Conservation (phyloP, 2,797 vertebrate genomes). For the Astyanax mexicanus region DNA sequence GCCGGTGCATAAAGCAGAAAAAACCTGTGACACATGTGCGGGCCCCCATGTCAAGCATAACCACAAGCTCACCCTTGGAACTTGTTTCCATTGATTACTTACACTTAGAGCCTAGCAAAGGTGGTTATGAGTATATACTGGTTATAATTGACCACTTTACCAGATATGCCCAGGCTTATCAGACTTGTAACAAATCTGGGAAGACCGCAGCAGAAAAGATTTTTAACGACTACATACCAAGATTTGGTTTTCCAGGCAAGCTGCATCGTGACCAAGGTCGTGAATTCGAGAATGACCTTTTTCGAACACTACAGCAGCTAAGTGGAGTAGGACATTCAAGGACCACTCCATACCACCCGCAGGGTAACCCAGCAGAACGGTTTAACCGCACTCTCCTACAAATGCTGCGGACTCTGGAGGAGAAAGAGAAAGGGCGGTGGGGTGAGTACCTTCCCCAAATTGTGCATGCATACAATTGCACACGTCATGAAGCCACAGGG, state of each 20-base stretch:
- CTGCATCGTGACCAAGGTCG: constrained; percentile 8
- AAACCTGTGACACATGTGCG: not conserved
- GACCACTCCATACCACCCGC: too few species aligned
- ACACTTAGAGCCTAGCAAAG: too few species aligned
- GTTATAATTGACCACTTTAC: too few species aligned
- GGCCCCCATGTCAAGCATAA: not conserved
- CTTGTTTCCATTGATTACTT: constrained; percentile 4
- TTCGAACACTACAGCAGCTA: too few species aligned
- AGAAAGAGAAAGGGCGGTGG: not conserved
- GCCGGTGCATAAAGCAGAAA: not conserved
- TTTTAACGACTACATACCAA: constrained; percentile 8
- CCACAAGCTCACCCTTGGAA: constrained; percentile 29
- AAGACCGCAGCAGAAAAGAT: too few species aligned
- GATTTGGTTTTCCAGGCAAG: not conserved
- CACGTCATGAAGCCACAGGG: not conserved
- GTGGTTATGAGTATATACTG: too few species aligned
- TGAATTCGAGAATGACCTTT: too few species aligned
- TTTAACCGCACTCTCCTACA: too few species aligned
- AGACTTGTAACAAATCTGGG: constrained; percentile 10
- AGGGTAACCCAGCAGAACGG: too few species aligned
- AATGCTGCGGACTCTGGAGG: not conserved
- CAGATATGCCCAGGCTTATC: too few species aligned
- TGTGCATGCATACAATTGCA: constrained; percentile 1
- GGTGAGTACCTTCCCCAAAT: not conserved
- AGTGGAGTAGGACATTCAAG: too few species aligned